These are phyloP conservation scores for Origma solitaria DNA, from an alignment of 2,113 vertebrate species.

Conservation along the genomic window DNA sequence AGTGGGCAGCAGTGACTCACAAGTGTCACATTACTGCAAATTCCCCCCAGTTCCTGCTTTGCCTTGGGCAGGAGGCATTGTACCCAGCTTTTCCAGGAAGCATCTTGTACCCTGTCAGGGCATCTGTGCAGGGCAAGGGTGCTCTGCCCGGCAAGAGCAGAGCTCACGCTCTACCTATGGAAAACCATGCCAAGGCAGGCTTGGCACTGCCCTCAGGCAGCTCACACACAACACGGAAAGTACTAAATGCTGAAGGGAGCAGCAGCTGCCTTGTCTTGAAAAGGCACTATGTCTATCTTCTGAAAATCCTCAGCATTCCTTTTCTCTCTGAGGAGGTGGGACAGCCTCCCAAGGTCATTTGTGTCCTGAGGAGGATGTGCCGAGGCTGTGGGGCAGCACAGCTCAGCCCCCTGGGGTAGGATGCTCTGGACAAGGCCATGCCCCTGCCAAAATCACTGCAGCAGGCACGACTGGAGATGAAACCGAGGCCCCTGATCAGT, in stretches of 20 bases:
- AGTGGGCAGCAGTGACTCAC: rapidly evolving
- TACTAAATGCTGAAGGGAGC: background rate
- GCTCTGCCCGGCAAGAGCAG: background rate
- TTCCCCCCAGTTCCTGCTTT: background rate
- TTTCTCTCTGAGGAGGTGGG: background rate
- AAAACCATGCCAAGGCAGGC: background rate
- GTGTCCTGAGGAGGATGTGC: background rate
- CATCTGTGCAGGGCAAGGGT: background rate
- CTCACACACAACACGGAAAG: background rate
- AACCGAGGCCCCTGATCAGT: background rate
- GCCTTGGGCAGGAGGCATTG: background rate
- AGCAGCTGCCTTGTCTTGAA: background rate
- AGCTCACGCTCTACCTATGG: background rate
- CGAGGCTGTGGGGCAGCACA: background rate
- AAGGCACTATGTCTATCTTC: background rate
- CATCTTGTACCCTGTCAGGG: background rate
- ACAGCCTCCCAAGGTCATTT: background rate
- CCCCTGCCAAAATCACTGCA: background rate
- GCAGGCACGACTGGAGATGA: rapidly evolving
- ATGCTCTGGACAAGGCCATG: background rate
- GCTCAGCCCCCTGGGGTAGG: background rate
- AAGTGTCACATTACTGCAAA: background rate
- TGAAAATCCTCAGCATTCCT: background rate
- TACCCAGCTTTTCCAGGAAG: background rate
- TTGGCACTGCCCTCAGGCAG: background rate